A percentile compares a stretch with the other conserved stretches of the same genome.
Conservation (phyloP, 2,113 vertebrate species). For the Leucopsar rothschildi region DNA sequence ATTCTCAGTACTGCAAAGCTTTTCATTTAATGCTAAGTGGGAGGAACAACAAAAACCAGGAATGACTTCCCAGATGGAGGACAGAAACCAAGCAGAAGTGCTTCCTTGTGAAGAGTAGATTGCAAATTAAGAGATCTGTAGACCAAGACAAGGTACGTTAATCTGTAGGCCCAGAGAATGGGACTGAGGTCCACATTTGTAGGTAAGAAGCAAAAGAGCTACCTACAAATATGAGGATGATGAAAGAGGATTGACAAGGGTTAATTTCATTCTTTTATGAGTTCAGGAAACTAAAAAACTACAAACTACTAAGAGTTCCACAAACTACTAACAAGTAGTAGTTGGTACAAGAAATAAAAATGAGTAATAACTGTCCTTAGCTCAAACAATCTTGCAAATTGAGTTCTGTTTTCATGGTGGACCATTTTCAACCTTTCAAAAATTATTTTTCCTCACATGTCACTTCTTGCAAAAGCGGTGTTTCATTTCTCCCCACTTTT, state of each 20-base stretch:
- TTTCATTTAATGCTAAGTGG: neutral
- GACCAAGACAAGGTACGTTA: neutral
- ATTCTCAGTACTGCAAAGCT: neutral
- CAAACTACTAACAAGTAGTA: neutral
- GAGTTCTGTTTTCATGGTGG: neutral
- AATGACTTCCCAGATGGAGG: neutral
- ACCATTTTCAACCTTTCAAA: neutral
- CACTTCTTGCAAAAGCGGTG: neutral
- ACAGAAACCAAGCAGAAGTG: neutral
- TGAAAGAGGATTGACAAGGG: neutral
- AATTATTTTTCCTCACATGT: neutral
- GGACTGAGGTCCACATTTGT: neutral
- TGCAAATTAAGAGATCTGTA: neutral
- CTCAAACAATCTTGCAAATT: neutral
- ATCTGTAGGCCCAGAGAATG: neutral
- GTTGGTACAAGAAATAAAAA: neutral
- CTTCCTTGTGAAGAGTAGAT: neutral
- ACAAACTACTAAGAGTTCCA: neutral
- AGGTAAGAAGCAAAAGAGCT: neutral
- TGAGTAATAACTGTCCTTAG: neutral
- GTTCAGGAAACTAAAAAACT: neutral
- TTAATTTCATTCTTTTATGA: neutral
- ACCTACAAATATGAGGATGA: neutral
- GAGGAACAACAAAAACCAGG: neutral
- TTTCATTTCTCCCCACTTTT: fast-evolving